Percentiles rank a stretch among this genome's conserved stretches.
Evolutionary conservation across 2,797 vertebrate genomes (phyloP).

Genomic region (Percopsis omiscomaycus): DNA sequence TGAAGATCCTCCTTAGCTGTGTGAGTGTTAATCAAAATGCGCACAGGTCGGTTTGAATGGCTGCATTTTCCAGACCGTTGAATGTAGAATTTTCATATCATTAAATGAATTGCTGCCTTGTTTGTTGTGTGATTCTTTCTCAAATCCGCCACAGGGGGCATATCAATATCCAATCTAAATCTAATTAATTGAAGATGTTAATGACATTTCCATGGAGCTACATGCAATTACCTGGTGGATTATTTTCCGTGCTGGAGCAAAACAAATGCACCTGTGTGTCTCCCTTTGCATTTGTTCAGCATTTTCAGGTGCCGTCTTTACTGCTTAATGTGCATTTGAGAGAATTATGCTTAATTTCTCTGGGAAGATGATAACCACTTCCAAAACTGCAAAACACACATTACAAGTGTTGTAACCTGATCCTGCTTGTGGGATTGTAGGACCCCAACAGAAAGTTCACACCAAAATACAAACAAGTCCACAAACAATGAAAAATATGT

Average conservation of each 20-base stretch:
- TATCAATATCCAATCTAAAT: slow-evolving; percentile 4
- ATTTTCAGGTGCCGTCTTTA: neutral
- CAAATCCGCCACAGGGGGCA: neutral
- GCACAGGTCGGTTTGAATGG: slow-evolving; percentile 15
- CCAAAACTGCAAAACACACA: neutral
- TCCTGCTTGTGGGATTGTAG: neutral
- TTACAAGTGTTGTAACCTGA: neutral
- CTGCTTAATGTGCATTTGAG: neutral
- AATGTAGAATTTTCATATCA: too few relatives aligned
- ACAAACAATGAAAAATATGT: neutral
- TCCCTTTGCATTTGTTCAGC: slow-evolving; percentile 17
- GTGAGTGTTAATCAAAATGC: slow-evolving; percentile 33
- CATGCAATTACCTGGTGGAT: slow-evolving; percentile 17
- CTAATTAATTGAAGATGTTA: slow-evolving; percentile 9
- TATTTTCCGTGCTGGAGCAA: slow-evolving; percentile 23
- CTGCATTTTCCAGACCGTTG: neutral
- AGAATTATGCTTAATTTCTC: slow-evolving; percentile 1
- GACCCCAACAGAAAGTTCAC: neutral
- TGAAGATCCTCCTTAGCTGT: slow-evolving; percentile 32
- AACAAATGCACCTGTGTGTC: slow-evolving; percentile 17
- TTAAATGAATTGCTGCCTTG: too few relatives aligned
- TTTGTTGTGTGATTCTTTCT: too few relatives aligned
- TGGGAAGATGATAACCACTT: neutral
- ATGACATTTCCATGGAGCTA: slow-evolving; percentile 15
- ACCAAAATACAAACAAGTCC: neutral